Evolutionary conservation across 2,113 vertebrate species (phyloP), one percentile per base, ranked within the genome.

Genomic region (Echinops telfairi): DNA sequence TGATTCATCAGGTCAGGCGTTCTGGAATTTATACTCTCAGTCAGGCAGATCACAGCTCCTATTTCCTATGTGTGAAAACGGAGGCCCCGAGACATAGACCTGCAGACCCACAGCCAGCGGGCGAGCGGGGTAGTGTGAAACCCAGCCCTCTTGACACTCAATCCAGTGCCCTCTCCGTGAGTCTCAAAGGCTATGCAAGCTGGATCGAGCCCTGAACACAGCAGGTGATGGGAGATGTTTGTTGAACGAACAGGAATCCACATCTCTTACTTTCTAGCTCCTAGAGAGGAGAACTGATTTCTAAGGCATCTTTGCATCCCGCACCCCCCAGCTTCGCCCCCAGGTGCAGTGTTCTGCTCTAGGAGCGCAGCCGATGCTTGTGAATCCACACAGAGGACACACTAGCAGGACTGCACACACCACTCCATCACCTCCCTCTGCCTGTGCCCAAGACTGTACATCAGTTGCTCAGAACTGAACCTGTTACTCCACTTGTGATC

Each of bases 381-480:
- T 90, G 77, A 95, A 43, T 58, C 22, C 81, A 87, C 36, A 17
- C 90, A 17, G n/a, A 25, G 40, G 57, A 78, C 22, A 22, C 15
- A 25, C 62, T 2, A 2, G 47, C 43, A 47, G 43, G 43, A 47
- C 43, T 10, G 43, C 43, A 47, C 25, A 25, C 15, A 25, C 68
- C 3, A 2, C 53, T 79, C 79, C 76, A 43, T 53, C 79, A 40
- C 14, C 58, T 84, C 53, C 75, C 71, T 77, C 83, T 88, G 88
- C 83, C 86, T 80, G 40, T 43, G 53, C 31, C 94, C 79, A 93
- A 90, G 70, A 53, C 36, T 86, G 25, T 75, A 85, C 95, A 86
- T 12, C 47, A 91, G 92, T 76, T 81, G 57, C 64, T 80, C 57
- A 91, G 81, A 91, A 70, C 43, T 73, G 71, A 94, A 78, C 58